Base-by-base conservation (phyloP, 2,113 vertebrate genomes). In the Sapajus apella region DNA sequence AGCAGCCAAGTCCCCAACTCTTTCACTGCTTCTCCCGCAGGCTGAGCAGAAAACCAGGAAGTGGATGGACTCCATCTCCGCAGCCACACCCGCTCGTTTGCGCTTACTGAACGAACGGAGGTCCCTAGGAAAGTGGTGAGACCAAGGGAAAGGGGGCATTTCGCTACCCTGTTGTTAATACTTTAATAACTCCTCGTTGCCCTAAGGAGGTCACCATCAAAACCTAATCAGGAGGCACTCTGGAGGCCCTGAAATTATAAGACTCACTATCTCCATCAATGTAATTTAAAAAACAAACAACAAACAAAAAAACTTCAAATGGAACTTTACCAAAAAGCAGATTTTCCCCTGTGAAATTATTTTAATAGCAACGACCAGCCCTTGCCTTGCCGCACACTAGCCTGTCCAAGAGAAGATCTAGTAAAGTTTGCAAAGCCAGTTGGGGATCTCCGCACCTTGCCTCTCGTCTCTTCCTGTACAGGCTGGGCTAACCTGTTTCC, bases 1-100 rank as follows among this genome's bases (percentile, higher is more conserved):
- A 43, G 58, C 70, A 84, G 66, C 37, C 35, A 58, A 77, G n/a
- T 12, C 32, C 85, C 84, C 40, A 32, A 9, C 35, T 43, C 47
- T 17, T 47, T 13, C 45, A 30, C 21, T 2, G 6, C 14, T 18
- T 27, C 40, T 43, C 25, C 13, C 2, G 21, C 8, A 32, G 40
- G 30, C 58, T 30, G 56, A 11, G 80, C 6, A 5, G 32, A 37
- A 37, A 72, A 50, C 32, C 16, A 2, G 50, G 27, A n/a, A 45
- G 50, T 12, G 20, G 61, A 5, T 4, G 6, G 2, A 5, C 23
- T 17, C 4, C 5, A 13, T 68, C 37, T 27, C 1, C 1, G 3
- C 88, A n/a, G 82, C n/a, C 56, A 1, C 32, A n/a, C 35, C 11
- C 11, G 27, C 61, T 30, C 11, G 1, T 79, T 47, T 23, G 18